A percentile compares a stretch with the other conserved stretches of the same genome.
phyloP scores from a whole-genome alignment of 2,113 vertebrate species.

The Anseranas semipalmata region DNA sequence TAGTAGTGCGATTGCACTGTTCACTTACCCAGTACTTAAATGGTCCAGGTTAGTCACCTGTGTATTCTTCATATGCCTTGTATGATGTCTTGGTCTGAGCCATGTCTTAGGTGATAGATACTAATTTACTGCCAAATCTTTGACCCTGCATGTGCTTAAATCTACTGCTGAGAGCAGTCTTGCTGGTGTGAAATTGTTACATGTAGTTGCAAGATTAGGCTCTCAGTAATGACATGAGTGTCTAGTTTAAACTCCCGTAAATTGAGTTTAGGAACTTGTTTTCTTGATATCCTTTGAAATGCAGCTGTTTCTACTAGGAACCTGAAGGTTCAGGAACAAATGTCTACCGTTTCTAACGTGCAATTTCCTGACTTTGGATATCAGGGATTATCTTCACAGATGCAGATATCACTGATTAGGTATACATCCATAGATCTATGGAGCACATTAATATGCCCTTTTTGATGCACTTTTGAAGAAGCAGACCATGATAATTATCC shows the following conservation, averaged over 20 bases:
- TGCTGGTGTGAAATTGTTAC: background rate
- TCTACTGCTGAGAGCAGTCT: background rate
- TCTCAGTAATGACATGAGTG: background rate
- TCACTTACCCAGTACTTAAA: conserved; percentile 91
- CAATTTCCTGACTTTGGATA: background rate
- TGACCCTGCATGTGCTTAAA: background rate
- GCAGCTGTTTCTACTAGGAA: background rate
- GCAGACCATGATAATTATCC: background rate
- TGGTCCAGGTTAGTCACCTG: conserved; percentile 82
- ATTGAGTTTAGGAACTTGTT: background rate
- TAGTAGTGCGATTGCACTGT: conserved; percentile 89
- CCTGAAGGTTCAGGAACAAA: background rate
- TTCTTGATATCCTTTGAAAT: background rate
- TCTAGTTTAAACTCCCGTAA: background rate
- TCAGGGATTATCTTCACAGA: background rate
- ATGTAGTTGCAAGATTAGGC: background rate
- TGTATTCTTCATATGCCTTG: background rate
- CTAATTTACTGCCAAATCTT: background rate
- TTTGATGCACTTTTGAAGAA: background rate
- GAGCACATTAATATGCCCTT: background rate
- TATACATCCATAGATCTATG: background rate
- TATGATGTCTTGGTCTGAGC: background rate
- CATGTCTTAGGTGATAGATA: background rate
- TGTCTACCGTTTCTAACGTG: background rate
- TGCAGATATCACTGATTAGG: background rate